Percentiles rank a stretch among this genome's conserved stretches.
Evolutionary conservation across 2,113 vertebrate genomes (phyloP).

Genomic region (Macquaria ambigua): DNA sequence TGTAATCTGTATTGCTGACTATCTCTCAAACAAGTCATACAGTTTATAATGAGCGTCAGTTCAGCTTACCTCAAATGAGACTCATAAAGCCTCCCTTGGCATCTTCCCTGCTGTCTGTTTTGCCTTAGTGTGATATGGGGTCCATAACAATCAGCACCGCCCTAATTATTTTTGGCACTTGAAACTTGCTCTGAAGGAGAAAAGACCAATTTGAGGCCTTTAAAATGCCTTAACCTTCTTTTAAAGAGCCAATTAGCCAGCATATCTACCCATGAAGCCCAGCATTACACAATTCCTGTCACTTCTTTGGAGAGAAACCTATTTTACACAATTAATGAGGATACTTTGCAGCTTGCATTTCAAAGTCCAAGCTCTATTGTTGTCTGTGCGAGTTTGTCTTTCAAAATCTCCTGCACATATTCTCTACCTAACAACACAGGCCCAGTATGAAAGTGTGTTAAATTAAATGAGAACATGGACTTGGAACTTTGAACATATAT

Average conservation of each 20-base stretch:
- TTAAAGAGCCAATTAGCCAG: constrained; percentile 87
- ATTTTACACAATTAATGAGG: constrained; percentile 84
- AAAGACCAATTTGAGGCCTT: constrained; percentile 85
- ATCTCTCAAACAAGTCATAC: constrained; percentile 48
- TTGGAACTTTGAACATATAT: constrained; percentile 22
- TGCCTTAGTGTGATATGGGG: constrained; percentile 76
- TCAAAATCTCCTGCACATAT: constrained; percentile 39
- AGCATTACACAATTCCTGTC: constrained; percentile 80
- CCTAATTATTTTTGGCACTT: constrained; percentile 87
- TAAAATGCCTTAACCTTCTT: constrained; percentile 84
- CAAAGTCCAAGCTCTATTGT: constrained; percentile 54
- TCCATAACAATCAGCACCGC: constrained; percentile 83
- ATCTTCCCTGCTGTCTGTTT: constrained; percentile 78
- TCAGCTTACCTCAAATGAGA: constrained; percentile 72
- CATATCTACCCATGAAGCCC: constrained; percentile 80
- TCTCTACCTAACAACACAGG: constrained; percentile 27
- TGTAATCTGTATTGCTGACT: constrained; percentile 56
- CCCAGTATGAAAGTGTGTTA: constrained; percentile 51
- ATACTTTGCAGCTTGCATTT: constrained; percentile 71
- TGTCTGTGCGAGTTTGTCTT: constrained; percentile 47
- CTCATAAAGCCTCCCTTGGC: constrained; percentile 75
- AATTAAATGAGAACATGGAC: constrained; percentile 45
- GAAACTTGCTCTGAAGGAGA: constrained; percentile 81
- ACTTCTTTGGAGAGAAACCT: constrained; percentile 77
- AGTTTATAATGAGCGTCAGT: constrained; percentile 75